Evolutionary conservation across 2,888 invertebrate species (phyloP).

Genomic region (Bursaphelenchus okinawaensis): DNA sequence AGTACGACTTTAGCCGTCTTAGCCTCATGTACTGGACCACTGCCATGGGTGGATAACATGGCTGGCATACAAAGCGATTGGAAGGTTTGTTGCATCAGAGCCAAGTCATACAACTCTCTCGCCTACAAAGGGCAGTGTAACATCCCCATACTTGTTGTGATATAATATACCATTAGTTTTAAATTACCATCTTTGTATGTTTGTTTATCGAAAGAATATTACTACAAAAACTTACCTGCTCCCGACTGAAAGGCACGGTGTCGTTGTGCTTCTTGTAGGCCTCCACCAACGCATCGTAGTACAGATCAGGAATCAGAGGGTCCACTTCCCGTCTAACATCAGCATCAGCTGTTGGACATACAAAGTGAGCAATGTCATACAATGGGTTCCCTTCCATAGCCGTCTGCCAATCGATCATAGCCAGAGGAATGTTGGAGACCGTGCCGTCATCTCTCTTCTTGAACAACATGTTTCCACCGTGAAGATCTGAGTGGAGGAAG

Average conservation of each 20-base stretch:
- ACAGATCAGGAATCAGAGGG: neutral
- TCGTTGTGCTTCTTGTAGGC: neutral
- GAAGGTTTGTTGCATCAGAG: neutral
- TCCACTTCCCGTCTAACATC: neutral
- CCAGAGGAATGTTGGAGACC: neutral
- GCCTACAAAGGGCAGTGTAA: neutral
- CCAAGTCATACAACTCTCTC: constrained; percentile 5
- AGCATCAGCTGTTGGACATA: neutral
- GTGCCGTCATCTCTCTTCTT: constrained; percentile 8
- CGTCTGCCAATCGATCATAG: constrained; percentile 15
- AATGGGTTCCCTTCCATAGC: neutral
- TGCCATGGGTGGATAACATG: neutral
- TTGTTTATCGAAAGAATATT: too few species aligned
- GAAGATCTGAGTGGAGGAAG: neutral
- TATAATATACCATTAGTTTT: too few species aligned
- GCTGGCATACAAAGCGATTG: neutral
- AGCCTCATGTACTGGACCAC: neutral
- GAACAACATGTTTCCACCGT: constrained; percentile 10
- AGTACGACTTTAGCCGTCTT: neutral
- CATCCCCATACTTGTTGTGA: too few species aligned
- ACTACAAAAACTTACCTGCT: constrained; percentile 2
- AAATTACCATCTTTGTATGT: too few species aligned
- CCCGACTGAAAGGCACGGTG: neutral
- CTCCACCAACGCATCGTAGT: constrained; percentile 8
- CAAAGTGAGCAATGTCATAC: neutral